Conservation (phyloP, 2,113 vertebrate genomes). For the Anarhynchus alexandrinus region DNA sequence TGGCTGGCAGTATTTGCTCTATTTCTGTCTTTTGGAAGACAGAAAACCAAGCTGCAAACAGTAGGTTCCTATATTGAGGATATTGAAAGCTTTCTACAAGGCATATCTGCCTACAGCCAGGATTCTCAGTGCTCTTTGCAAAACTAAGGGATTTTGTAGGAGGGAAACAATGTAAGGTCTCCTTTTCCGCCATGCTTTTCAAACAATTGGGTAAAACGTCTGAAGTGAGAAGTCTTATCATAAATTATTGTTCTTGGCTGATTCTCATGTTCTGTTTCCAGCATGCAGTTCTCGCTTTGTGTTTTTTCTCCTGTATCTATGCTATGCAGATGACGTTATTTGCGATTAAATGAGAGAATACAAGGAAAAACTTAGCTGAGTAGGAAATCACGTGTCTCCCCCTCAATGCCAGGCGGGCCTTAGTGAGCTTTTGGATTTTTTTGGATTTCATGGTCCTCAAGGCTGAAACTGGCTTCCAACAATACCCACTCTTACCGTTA, state of each 20-base stretch:
- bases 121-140: neutral
- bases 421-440: neutral
- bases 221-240: neutral
- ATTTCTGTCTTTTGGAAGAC: neutral
- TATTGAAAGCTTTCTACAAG: neutral
- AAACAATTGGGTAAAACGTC: neutral
- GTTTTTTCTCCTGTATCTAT: neutral
- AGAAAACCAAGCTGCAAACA: neutral
- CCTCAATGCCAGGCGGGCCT: neutral
- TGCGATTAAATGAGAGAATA: neutral
- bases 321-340: neutral
- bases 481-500: neutral
- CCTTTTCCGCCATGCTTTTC: neutral
- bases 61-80: neutral
- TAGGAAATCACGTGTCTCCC: neutral
- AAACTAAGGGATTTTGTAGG: neutral
- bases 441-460: neutral
- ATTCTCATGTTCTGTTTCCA: neutral
- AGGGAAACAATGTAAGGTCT: neutral
- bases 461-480: neutral
- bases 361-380: neutral
- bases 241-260: conserved; percentile 13
- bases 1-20: neutral
- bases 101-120: neutral
- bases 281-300: neutral